Base-by-base conservation (phyloP, 1,140 invertebrate genomes). In the Trichonephila inaurata region DNA sequence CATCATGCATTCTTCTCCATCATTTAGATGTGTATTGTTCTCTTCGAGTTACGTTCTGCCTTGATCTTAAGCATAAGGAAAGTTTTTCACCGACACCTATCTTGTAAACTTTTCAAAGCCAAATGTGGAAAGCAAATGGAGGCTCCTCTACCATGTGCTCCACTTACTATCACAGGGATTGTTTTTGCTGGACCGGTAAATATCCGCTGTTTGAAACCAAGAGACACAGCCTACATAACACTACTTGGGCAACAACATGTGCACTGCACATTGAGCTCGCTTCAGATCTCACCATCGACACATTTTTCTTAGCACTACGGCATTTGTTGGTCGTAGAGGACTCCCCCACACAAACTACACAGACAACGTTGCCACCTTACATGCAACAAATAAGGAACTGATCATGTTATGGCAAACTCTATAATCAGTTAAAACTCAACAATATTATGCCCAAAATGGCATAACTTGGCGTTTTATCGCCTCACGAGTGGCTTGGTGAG, bases 261-360 rank as follows among this genome's bases (percentile, higher is more conserved):
- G 7, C 19, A 64, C 2, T 64, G 62, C 19, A 64, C 62, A 64
- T 64, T 64, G 1, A 28, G 28, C 28, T 28, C 1, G 28, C 1
- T 28, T 28, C 28, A 28, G 0, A 28, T 28, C 28, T 28, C 28
- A 28, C 28, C 28, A 28, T 1, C 1, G 28, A 28, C 28, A 28
- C 0, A 28, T 28, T 28, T 28, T 1, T 28, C 28, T 28, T 28
- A 28, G 28, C 1, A 28, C 28, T 28, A 28, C 28, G 1, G 28
- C 28, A 85, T 85, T 85, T 85, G 40, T 85, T 21, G 51, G 83
- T 28, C 40, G 51, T 7, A 85, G 58, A 85, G 83, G 83, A 85
- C 40, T 60, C 2, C 83, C 83, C 2, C 16, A 60, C 51, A 58
- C 83, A 24, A 51, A 1, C 1, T 51, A 51, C 44, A 51, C 44